Conservation (phyloP, 2,888 invertebrate genomes). For the Hirtodrosophila cameraria region DNA sequence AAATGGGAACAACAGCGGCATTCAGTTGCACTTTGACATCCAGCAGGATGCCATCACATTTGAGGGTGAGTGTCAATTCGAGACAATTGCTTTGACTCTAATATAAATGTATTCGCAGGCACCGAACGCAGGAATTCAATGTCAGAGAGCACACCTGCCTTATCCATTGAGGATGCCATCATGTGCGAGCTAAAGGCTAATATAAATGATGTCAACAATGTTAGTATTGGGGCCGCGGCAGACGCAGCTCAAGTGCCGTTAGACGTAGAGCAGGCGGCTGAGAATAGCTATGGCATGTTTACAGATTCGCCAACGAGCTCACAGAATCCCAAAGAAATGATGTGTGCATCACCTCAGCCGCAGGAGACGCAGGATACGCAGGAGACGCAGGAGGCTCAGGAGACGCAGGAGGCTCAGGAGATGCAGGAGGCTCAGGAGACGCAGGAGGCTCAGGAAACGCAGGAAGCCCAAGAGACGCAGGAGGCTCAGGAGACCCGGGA, state of each 20-base stretch:
- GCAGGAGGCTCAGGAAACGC: too few species aligned
- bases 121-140: constrained; percentile 73
- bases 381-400: too few species aligned
- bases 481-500: too few species aligned
- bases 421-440: too few species aligned
- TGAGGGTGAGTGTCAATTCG: constrained; percentile 67
- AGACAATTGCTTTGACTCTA: too few species aligned
- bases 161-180: constrained; percentile 65
- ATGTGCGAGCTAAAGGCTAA: constrained; percentile 65
- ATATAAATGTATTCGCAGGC: too few species aligned
- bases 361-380: too few species aligned
- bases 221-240: constrained; percentile 16
- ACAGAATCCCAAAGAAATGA: constrained; percentile 10
- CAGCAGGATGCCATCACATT: constrained; percentile 83
- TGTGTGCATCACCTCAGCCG: background rate
- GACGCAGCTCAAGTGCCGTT: constrained; percentile 4
- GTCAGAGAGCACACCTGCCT: constrained; percentile 20
- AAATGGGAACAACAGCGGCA: constrained; percentile 39
- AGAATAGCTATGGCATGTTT: constrained; percentile 25
- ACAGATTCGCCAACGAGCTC: constrained; percentile 12
- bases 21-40: constrained; percentile 82
- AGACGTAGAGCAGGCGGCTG: constrained; percentile 8
- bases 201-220: constrained; percentile 40
- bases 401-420: too few species aligned
- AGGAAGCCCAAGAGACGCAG: too few species aligned